Conservation (phyloP, 2,113 vertebrate species). For the Sminthopsis crassicaudata region DNA sequence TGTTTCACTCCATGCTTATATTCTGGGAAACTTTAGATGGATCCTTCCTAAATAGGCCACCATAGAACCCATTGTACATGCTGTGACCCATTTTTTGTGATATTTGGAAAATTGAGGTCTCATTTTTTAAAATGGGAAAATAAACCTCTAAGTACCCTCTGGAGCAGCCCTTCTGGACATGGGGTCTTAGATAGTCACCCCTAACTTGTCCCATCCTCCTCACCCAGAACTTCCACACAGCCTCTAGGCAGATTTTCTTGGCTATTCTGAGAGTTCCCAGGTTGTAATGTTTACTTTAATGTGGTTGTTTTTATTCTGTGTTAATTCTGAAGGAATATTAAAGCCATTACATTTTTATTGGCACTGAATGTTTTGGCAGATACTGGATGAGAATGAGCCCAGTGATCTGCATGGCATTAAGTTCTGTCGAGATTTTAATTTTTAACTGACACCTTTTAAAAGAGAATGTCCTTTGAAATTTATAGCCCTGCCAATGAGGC, state of each 20-base stretch:
- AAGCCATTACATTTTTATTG: conserved; percentile 41
- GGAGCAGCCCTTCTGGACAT: background rate
- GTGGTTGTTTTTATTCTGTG: background rate
- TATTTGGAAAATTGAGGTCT: conserved; percentile 5
- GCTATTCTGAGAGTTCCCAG: background rate
- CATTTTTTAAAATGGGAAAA: conserved; percentile 27
- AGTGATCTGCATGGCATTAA: conserved; percentile 9
- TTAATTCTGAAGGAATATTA: conserved; percentile 34
- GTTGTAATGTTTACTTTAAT: background rate
- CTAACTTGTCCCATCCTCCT: background rate
- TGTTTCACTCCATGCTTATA: background rate
- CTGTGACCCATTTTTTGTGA: background rate
- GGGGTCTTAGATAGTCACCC: background rate
- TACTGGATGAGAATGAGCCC: background rate
- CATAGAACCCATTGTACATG: background rate
- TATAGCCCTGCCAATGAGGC: background rate
- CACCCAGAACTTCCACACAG: background rate
- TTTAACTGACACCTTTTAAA: conserved; percentile 8
- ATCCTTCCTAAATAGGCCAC: background rate
- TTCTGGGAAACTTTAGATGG: background rate
- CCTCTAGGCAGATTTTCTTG: background rate
- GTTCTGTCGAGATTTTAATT: background rate
- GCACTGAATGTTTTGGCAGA: conserved; percentile 13
- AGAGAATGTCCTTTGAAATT: background rate
- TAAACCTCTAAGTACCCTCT: background rate